Evolutionary conservation across 2,888 invertebrate species (phyloP).

Genomic region (Agonopterix alstromeriana): DNA sequence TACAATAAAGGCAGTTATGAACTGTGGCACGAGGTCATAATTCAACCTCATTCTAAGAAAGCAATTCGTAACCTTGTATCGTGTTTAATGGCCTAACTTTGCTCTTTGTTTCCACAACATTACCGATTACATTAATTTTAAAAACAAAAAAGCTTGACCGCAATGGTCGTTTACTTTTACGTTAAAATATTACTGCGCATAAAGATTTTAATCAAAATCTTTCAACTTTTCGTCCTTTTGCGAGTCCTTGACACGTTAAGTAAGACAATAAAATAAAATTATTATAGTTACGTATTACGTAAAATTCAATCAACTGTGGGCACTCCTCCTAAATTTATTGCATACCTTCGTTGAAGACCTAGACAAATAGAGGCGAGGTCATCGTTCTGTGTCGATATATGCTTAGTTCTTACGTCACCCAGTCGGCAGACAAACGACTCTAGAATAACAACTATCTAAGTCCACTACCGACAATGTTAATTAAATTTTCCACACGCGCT

Average conservation of each 20-base stretch:
- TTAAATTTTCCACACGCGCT: conserved; percentile 67
- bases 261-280: too few relatives aligned
- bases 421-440: conserved; percentile 52
- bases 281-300: too few relatives aligned
- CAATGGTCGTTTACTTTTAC: too few relatives aligned
- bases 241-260: too few relatives aligned
- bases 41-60: conserved; percentile 18
- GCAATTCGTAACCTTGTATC: neutral
- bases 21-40: conserved; percentile 27
- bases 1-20: conserved; percentile 38
- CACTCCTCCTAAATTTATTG: too few relatives aligned
- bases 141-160: too few relatives aligned
- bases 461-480: conserved; percentile 53
- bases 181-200: too few relatives aligned
- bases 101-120: neutral
- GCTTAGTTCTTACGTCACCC: conserved; percentile 58
- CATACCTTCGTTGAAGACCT: conserved; percentile 11
- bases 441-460: conserved; percentile 61
- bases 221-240: too few relatives aligned
- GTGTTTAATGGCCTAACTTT: neutral
- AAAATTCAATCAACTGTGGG: too few relatives aligned
- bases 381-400: conserved; percentile 32
- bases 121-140: too few relatives aligned
- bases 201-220: too few relatives aligned
- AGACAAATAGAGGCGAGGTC: conserved; percentile 52